A percentile compares a stretch with the other conserved stretches of the same genome.
Conservation (phyloP, 1,140 invertebrate genomes). For the Gonatopus flavifemur region DNA sequence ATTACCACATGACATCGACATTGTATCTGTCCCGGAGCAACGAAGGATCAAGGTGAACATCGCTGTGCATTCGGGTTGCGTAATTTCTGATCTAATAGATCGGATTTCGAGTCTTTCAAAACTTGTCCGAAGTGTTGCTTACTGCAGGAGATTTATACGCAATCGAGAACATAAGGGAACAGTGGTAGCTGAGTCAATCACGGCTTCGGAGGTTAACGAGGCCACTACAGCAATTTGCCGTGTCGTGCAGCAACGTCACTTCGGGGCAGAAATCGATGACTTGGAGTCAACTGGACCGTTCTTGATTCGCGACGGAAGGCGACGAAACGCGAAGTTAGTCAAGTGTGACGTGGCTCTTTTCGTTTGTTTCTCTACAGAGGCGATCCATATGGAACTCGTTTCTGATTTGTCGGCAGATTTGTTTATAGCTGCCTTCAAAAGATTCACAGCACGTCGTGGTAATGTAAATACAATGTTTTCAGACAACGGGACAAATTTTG, state of each 20-base stretch:
- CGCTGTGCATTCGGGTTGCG: background rate
- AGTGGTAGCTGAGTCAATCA: background rate
- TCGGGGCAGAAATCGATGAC: conserved; percentile 15
- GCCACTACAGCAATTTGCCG: no score
- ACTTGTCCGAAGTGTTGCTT: background rate
- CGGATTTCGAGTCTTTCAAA: background rate
- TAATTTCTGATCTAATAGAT: background rate
- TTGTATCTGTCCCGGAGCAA: background rate
- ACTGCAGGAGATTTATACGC: background rate
- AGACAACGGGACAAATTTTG: background rate
- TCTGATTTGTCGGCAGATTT: background rate
- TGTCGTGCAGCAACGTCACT: conserved; percentile 2
- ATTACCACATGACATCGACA: background rate
- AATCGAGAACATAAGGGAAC: background rate
- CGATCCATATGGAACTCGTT: background rate
- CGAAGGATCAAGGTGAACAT: background rate
- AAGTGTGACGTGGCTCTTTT: background rate
- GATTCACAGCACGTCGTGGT: background rate
- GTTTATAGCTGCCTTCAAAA: background rate
- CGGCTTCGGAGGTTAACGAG: background rate
- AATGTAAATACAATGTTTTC: background rate
- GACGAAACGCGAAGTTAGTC: background rate
- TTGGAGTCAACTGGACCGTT: conserved; percentile 8
- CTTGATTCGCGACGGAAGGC: no score
- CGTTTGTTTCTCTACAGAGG: background rate